phyloP scores from a whole-genome alignment of 2,797 vertebrate genomes.

The Dendrocincla tyrannina region DNA sequence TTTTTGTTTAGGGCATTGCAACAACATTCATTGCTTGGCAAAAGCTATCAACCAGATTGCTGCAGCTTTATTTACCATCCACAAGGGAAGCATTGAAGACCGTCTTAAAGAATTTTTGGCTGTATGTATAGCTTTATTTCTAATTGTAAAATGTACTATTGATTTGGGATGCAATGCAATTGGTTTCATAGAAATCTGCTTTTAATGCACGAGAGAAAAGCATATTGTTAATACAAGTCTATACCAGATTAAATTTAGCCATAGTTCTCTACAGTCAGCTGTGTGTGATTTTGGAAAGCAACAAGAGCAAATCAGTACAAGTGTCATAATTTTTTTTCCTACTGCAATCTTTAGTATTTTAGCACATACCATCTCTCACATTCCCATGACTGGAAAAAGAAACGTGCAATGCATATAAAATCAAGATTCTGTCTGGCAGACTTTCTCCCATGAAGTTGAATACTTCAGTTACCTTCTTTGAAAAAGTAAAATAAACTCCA shows the following conservation, averaged over 20 bases:
- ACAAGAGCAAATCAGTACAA: not conserved
- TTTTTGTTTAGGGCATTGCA: slow-evolving; percentile 90
- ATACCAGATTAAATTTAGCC: not conserved
- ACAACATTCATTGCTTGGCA: slow-evolving; percentile 98
- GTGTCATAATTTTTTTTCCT: not conserved
- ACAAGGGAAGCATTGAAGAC: slow-evolving; percentile 99
- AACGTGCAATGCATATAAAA: not conserved
- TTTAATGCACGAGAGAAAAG: not conserved
- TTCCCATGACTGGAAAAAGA: not conserved
- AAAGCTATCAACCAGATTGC: slow-evolving; percentile 99
- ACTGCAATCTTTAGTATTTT: not conserved
- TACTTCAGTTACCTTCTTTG: not conserved
- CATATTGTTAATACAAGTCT: not conserved
- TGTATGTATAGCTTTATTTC: slow-evolving; percentile 77
- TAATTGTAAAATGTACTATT: not conserved
- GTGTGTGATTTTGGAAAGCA: not conserved
- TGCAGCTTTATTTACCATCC: slow-evolving; percentile 97
- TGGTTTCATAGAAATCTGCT: not conserved
- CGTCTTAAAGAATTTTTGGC: slow-evolving; percentile 98
- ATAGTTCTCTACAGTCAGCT: not conserved
- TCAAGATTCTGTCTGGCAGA: not conserved
- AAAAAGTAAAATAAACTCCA: not conserved
- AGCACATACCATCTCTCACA: not conserved
- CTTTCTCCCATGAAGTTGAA: not conserved
- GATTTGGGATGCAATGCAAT: not conserved